Evolutionary conservation across 2,113 vertebrate genomes (phyloP).

Genomic region (Pelobates fuscus): DNA sequence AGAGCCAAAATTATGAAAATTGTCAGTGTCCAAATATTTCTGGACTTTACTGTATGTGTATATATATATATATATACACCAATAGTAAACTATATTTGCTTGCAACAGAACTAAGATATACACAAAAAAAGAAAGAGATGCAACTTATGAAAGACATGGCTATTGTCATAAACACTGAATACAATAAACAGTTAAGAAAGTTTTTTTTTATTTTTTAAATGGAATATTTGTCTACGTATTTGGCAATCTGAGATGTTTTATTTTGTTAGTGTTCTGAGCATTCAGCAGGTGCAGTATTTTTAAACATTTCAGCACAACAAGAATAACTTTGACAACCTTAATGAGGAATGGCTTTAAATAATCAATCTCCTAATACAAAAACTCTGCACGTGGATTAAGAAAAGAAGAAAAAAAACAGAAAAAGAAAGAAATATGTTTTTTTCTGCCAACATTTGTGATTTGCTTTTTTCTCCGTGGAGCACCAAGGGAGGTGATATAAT

Average conservation of each 20-base stretch:
- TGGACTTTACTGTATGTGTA: too few relatives aligned
- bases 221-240: not conserved
- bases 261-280: slow-evolving; percentile 21
- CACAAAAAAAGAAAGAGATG: too few relatives aligned
- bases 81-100: too few relatives aligned
- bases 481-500: slow-evolving; percentile 19
- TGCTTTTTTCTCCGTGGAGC: slow-evolving; percentile 28
- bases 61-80: too few relatives aligned
- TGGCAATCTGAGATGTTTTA: slow-evolving; percentile 30
- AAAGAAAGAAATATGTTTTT: slow-evolving; percentile 33
- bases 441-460: slow-evolving; percentile 45
- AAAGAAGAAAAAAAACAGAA: slow-evolving; percentile 34
- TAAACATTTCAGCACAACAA: slow-evolving; percentile 50
- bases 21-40: too few relatives aligned
- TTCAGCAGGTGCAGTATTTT: slow-evolving; percentile 51
- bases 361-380: slow-evolving; percentile 57
- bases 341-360: slow-evolving; percentile 46
- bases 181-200: slow-evolving; percentile 6
- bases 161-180: not conserved
- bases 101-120: too few relatives aligned
- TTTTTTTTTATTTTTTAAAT: slow-evolving; percentile 21
- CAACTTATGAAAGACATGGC: too few relatives aligned
- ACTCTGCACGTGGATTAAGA: slow-evolving; percentile 42
- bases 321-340: slow-evolving; percentile 28
- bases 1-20: too few relatives aligned